A percentile compares a stretch with the other conserved stretches of the same genome.
These are phyloP conservation scores for Buathra laborator DNA, from an alignment of 2,888 invertebrate species.

Conservation along the genomic window DNA sequence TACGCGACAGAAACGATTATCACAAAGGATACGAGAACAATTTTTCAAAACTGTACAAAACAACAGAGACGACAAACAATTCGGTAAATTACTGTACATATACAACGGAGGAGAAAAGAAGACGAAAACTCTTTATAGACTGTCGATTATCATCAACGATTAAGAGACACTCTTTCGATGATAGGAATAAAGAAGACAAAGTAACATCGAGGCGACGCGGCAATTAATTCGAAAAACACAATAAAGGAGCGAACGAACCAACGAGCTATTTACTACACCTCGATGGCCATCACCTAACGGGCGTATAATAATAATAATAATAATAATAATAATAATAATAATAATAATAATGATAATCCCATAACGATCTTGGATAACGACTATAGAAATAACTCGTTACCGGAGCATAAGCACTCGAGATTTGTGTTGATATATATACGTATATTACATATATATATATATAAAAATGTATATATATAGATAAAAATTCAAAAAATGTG, in stretches of 20 bases:
- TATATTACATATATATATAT: conserved; percentile 31
- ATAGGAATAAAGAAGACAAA: conserved; percentile 10
- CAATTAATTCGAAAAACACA: conserved; percentile 52
- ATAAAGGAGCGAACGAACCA: conserved; percentile 36
- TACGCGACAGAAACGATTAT: conserved; percentile 53
- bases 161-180: conserved; percentile 4
- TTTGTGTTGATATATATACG: conserved; percentile 48
- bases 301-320: neutral
- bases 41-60: conserved; percentile 33
- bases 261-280: conserved; percentile 59
- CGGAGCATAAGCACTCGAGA: conserved; percentile 64
- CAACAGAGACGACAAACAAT: conserved; percentile 40
- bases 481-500: conserved; percentile 43
- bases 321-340: conserved; percentile 5
- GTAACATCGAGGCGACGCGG: conserved; percentile 45
- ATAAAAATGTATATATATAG: conserved; percentile 50
- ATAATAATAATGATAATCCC: conserved; percentile 3
- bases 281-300: conserved; percentile 68
- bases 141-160: conserved; percentile 17
- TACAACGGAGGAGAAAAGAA: conserved; percentile 19
- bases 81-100: conserved; percentile 42
- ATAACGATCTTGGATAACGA: conserved; percentile 48
- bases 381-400: conserved; percentile 54
- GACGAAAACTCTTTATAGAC: conserved; percentile 11
- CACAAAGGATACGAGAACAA: conserved; percentile 54